Evolutionary conservation across 2,113 vertebrate species (phyloP), one percentile per base, ranked within the genome.

Genomic region (Hippocampus guttulatus): DNA sequence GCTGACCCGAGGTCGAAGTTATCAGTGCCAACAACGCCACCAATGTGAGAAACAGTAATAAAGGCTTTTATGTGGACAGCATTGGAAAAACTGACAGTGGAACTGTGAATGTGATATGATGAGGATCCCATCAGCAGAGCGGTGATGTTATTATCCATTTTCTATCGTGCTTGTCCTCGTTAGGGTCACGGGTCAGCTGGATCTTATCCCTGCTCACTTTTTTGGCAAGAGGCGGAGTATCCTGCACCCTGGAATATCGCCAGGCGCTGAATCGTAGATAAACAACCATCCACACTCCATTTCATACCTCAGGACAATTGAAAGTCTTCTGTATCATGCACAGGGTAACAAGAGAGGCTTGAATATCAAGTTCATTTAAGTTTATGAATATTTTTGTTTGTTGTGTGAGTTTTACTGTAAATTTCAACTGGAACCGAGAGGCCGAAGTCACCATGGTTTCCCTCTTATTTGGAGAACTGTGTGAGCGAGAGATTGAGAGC

Each of bases 11-110:
- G 67, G 43, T 62, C 71, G 69, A 75, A 69, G 47, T 54, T 64
- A 64, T 72, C 57, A 74, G 40, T 38, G 47, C 64, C 20, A n/a
- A 64, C 55, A 73, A 68, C 21, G 49, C 54, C 70, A 62, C 64
- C 73, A 55, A 64, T 62, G 58, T 23, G 33, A 47, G 33, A 74
- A n/a, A 58, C 38, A 18, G 11, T 58, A 45, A 49, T 58, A 67
- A 54, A 49, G 4, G 52, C 20, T 2, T 41, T 23, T 5, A 23
- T 64, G 40, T 12, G 21, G 38, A 64, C 11, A 23, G 61, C 61
- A 27, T 25, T 25, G 12, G 55, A 5, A 27, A 33, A 61, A 21
- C 61, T 20, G 12, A 61, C 15, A 20, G 5, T 10, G 10, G 33
- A 21, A 64, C 40, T 45, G 16, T 61, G 52, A 41, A 38, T 70